Base-by-base conservation (phyloP, 2,113 vertebrate genomes). In the Thryonomys swinderianus region DNA sequence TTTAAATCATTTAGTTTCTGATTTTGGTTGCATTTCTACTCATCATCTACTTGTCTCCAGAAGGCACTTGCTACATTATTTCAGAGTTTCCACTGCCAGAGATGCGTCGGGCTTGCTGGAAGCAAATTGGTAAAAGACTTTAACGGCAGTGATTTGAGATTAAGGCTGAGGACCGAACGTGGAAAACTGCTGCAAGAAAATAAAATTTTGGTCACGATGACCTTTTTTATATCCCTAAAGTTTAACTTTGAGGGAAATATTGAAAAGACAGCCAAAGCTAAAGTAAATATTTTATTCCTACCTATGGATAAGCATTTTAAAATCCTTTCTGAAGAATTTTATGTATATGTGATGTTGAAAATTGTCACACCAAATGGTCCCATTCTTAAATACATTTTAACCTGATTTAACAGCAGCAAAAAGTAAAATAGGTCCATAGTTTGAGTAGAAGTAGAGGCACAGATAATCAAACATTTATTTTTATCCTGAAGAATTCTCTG, bases 161-260 rank as follows among this genome's bases (percentile, higher is more conserved):
- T 88, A 96, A 73, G 7, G 3, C 32, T 90, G 83, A 95, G 5
- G 17, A 14, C 12, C 17, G 40, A 88, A 91, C 71, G 42, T 85
- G 34, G 37, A 92, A 69, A 87, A 91, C 17, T 91, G 34, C 51
- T 69, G 66, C 12, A 53, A 61, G 16, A 91, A 94, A 96, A 59
- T 88, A 78, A 66, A 79, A 82, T 71, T 94, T 94, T 71, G 53
- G 30, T 20, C 37, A 82, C 32, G 37, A 59, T 93, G 78, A 93
- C 90, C 78, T 90, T 88, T 90, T 80, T 84, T 48, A 85, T 69
- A 93, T 69, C 18, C 14, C 40, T 57, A 64, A 93, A 53, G n/a
- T 85, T 93, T 90, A 91, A 90, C 45, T 21, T 95, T 2, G 9
- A 91, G 45, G 2, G 34, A 76, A 81, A 69, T 23, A 85, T 79